phyloP scores from a whole-genome alignment of 1,140 invertebrate species.

The Drosophila simulans region DNA sequence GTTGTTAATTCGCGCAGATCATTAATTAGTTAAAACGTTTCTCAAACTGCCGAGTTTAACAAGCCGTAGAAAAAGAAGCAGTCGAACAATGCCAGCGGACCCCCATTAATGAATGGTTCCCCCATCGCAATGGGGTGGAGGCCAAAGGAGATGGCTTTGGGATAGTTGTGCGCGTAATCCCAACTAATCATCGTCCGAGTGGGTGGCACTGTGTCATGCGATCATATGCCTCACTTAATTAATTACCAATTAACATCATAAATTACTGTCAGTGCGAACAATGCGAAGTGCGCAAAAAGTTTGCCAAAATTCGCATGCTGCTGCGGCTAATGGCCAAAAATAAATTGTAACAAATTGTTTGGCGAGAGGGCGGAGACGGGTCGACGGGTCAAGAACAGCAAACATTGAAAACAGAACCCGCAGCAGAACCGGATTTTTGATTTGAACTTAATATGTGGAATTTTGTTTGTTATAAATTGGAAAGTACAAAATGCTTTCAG shows the following conservation, averaged over 20 bases:
- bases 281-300: conserved; percentile 30
- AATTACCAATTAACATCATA: conserved; percentile 74
- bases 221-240: conserved; percentile 50
- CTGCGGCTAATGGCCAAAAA: conserved; percentile 16
- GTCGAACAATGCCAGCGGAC: conserved; percentile 28
- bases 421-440: conserved; percentile 60
- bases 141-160: conserved; percentile 46
- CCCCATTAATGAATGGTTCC: conserved; percentile 72
- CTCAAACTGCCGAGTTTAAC: conserved; percentile 55
- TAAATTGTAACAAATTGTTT: conserved; percentile 70
- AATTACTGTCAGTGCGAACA: conserved; percentile 49
- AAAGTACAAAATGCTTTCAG: conserved; percentile 75
- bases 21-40: conserved; percentile 67
- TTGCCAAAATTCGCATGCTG: conserved; percentile 26
- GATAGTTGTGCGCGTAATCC: conserved; percentile 24
- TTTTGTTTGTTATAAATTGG: conserved; percentile 69
- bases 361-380: neutral
- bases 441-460: conserved; percentile 47
- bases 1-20: conserved; percentile 59
- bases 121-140: conserved; percentile 38
- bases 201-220: conserved; percentile 45
- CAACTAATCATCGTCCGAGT: conserved; percentile 30
- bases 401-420: conserved; percentile 13
- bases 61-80: conserved; percentile 48
- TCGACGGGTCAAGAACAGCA: conserved; percentile 16